Base-by-base conservation (phyloP, 2,888 invertebrate species). In the Pristionchus entomophagus region DNA sequence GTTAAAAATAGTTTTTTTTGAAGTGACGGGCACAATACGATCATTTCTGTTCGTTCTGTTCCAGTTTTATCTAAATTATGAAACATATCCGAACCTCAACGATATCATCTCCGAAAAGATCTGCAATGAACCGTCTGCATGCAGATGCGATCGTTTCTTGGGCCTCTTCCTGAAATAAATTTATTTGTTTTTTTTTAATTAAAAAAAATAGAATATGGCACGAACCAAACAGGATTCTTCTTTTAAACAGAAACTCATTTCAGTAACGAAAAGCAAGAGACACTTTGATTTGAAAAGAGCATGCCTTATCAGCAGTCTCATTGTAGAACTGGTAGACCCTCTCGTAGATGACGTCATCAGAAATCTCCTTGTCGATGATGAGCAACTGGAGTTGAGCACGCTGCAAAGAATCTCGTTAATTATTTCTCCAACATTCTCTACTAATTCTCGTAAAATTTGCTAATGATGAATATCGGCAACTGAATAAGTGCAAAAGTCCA, bases 291-390 rank as follows among this genome's bases (percentile, higher is more conserved):
- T 45, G 45, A 45, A 32, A 59, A 59, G 22, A 10, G 12, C 38
- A 8, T 17, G 51, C 82, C 38, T 84, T 69, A 26, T 84, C 69
- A 12, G 19, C n/a, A 17, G 84, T 69, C 49, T 84, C 35, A 65
- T 69, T 84, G 84, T 51, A 84, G 51, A 84, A 84, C 10, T 84
- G 49, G 69, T 69, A 84, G 69, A 84, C 69, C 29, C 22, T 45
- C 51, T 84, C 84, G 51, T 84, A 84, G 69, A 84, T 69, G 69
- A n/a, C 69, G 51, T 84, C 84, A 22, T 84, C 84, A 3, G 65
- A 53, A 17, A 84, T 32, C 22, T 45, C 22, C 32, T 53, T 53
- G 35, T 84, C 69, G 69, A 84, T 84, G 22, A 84, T 84, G 22
- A 84, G 49, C 12, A 84, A 22, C 26, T 84, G 69, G 22, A 84